Conservation (phyloP, 2,888 invertebrate genomes). For the Drosophila demipolita region DNA sequence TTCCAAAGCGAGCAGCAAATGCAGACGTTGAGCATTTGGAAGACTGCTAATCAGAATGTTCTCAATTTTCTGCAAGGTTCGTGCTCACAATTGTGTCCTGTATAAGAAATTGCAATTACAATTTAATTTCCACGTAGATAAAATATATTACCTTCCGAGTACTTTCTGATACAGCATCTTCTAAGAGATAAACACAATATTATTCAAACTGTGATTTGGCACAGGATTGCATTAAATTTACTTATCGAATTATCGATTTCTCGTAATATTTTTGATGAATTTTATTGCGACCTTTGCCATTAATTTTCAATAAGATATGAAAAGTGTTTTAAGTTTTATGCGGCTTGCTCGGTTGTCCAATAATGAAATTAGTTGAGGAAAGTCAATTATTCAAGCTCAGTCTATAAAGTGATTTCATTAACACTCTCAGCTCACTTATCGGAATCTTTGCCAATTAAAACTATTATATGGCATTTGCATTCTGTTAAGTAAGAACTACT, state of each 20-base stretch:
- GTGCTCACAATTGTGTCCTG: neutral
- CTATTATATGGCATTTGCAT: neutral
- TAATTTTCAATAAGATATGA: neutral
- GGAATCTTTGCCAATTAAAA: neutral
- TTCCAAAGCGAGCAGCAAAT: neutral
- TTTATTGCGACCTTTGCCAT: neutral
- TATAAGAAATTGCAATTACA: neutral
- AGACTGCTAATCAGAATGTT: neutral
- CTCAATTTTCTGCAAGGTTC: neutral
- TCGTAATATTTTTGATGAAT: neutral
- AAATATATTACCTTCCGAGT: neutral
- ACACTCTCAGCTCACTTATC: neutral
- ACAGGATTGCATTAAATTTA: neutral
- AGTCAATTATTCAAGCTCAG: neutral
- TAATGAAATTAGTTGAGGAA: neutral
- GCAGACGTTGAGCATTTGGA: neutral
- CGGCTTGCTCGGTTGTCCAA: neutral
- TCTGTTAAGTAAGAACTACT: neutral
- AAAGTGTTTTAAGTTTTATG: neutral
- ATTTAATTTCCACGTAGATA: neutral
- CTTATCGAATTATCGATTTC: neutral
- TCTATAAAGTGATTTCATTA: neutral
- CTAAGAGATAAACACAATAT: neutral
- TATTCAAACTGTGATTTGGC: neutral
- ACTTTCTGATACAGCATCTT: neutral